phyloP scores from a whole-genome alignment of 1,140 invertebrate species.

The Caligus rogercresseyi region DNA sequence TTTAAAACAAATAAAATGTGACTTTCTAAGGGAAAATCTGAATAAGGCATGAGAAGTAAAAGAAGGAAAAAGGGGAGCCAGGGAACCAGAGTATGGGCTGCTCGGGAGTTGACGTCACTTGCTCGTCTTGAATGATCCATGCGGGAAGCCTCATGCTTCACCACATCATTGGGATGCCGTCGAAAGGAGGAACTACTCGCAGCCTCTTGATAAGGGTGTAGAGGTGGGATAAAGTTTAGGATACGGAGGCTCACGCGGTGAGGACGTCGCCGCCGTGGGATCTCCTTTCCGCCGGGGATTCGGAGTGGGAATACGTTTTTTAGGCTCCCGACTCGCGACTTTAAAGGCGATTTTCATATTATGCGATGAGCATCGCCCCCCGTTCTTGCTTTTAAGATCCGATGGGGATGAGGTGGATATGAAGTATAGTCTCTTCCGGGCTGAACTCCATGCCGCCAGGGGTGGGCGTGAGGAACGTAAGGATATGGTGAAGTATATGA shows the following conservation, averaged over 20 bases:
- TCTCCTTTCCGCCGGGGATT: no score
- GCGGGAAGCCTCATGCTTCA: conserved; percentile 14
- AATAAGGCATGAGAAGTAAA: no score
- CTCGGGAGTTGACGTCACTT: no score
- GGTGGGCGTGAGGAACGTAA: conserved; percentile 87
- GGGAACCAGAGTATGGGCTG: no score
- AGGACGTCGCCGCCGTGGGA: not conserved
- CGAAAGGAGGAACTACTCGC: no score
- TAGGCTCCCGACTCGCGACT: conserved; percentile 32
- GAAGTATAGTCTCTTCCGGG: conserved; percentile 86
- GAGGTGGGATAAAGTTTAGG: no score
- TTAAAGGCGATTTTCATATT: conserved; percentile 94
- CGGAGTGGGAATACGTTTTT: not conserved
- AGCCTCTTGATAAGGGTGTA: not conserved
- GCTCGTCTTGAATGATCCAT: no score
- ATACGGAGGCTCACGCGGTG: no score
- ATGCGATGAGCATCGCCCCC: conserved; percentile 67
- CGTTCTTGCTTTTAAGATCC: conserved; percentile 69
- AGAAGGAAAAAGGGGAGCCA: no score
- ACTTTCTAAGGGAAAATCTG: no score
- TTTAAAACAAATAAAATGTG: no score
- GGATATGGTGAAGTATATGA: conserved; percentile 89
- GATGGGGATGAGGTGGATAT: conserved; percentile 80
- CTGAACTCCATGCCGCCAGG: conserved; percentile 75
- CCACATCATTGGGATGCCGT: conserved; percentile 15